Percentiles rank a stretch among this genome's conserved stretches.
Conservation (phyloP, 2,888 invertebrate genomes). For the Leucoptera coffeella region DNA sequence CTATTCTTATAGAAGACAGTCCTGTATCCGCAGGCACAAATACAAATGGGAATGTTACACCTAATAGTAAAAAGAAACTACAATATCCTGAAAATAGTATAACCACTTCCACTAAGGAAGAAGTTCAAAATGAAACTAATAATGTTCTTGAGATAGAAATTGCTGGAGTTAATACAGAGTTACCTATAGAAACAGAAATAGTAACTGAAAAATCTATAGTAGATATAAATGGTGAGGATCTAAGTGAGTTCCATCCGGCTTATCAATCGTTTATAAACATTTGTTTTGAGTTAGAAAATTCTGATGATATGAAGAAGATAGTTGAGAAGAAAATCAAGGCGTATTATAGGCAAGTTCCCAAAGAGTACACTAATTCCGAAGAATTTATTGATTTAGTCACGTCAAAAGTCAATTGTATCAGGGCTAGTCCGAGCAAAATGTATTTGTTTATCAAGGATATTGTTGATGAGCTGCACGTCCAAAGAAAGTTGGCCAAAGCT, state of each 20-base stretch:
- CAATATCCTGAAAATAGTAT: slow-evolving; percentile 11
- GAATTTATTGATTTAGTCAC: slow-evolving; percentile 49
- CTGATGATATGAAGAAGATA: slow-evolving; percentile 53
- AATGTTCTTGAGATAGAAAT: slow-evolving; percentile 10
- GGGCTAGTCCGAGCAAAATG: slow-evolving; percentile 42
- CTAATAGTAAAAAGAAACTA: slow-evolving; percentile 31
- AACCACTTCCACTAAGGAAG: too few species aligned
- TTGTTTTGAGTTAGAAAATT: slow-evolving; percentile 36
- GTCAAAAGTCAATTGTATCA: slow-evolving; percentile 45
- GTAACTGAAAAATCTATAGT: neutral
- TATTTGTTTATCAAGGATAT: slow-evolving; percentile 53
- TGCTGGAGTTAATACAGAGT: slow-evolving; percentile 9
- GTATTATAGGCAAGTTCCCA: slow-evolving; percentile 53
- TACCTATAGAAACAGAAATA: neutral
- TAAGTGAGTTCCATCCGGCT: slow-evolving; percentile 22
- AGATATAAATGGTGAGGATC: slow-evolving; percentile 2
- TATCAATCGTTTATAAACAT: slow-evolving; percentile 35
- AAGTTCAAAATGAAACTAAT: too few species aligned
- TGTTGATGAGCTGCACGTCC: slow-evolving; percentile 54
- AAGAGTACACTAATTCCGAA: slow-evolving; percentile 51
- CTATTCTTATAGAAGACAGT: slow-evolving; percentile 37
- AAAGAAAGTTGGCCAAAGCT: slow-evolving; percentile 33
- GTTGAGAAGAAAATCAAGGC: slow-evolving; percentile 51
- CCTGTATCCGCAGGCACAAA: slow-evolving; percentile 15
- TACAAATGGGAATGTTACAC: slow-evolving; percentile 4